Conservation (phyloP, 2,113 vertebrate genomes). For the Lagenorhynchus albirostris region DNA sequence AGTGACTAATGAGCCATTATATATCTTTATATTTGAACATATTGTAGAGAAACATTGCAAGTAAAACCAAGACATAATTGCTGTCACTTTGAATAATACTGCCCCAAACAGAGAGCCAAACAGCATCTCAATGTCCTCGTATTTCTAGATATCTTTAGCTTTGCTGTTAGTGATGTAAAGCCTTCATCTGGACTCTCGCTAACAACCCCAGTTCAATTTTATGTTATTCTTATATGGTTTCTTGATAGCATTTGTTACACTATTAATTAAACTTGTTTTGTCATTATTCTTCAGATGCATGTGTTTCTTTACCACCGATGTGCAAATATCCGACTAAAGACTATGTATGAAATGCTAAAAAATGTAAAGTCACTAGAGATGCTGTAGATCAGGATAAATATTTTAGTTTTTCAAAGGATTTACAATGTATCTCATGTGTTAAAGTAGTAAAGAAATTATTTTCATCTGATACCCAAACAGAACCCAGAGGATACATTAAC, state of each 20-base stretch:
- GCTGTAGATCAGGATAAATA: not conserved
- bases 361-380: not conserved
- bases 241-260: not conserved
- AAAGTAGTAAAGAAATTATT: not conserved
- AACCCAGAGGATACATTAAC: not conserved
- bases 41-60: not conserved
- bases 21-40: constrained; percentile 27
- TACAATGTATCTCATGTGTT: not conserved
- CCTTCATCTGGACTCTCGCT: not conserved
- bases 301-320: not conserved
- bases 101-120: not conserved
- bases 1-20: not conserved
- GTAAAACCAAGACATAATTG: not conserved
- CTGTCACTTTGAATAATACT: constrained; percentile 24
- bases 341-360: not conserved
- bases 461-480: not conserved
- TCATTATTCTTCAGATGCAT: not conserved
- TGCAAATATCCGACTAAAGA: not conserved
- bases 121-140: not conserved
- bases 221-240: not conserved
- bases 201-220: not conserved
- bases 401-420: not conserved
- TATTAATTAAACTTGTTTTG: not conserved
- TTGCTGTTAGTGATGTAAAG: not conserved
- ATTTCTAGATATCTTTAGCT: not conserved